Conservation (phyloP, 2,888 invertebrate genomes). For the Tuta absoluta region DNA sequence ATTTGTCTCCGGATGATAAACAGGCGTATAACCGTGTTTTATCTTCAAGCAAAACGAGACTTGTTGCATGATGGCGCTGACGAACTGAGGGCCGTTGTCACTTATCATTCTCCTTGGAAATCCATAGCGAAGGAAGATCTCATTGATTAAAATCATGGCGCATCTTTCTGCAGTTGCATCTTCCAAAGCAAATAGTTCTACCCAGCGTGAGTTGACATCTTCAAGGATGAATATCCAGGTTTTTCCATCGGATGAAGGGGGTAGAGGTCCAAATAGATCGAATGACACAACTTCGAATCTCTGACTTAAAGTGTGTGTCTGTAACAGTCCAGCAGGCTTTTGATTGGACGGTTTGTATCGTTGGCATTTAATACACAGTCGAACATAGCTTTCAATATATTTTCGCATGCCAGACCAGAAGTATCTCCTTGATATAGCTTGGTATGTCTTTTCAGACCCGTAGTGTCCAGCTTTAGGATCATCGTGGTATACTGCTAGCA, state of each 20-base stretch:
- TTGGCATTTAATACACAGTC: constrained; percentile 32
- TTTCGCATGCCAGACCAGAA: constrained; percentile 34
- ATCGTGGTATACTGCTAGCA: constrained; percentile 37
- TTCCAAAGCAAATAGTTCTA: constrained; percentile 46
- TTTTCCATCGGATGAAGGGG: constrained; percentile 16
- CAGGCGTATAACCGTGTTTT: constrained; percentile 38
- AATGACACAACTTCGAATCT: no score
- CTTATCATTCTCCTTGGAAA: constrained; percentile 31
- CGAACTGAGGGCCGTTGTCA: constrained; percentile 35
- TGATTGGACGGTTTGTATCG: constrained; percentile 33
- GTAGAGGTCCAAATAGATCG: constrained; percentile 36
- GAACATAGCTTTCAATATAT: constrained; percentile 29
- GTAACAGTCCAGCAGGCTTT: constrained; percentile 34
- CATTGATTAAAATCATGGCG: constrained; percentile 41
- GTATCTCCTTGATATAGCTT: constrained; percentile 24
- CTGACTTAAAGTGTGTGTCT: constrained; percentile 32
- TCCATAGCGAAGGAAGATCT: constrained; percentile 40
- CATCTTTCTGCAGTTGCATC: constrained; percentile 45
- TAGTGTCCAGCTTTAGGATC: constrained; percentile 41
- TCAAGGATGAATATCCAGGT: constrained; percentile 37
- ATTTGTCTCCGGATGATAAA: no score
- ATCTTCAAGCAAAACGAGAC: constrained; percentile 39
- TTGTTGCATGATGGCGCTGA: no score
- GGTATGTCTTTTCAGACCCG: constrained; percentile 27
- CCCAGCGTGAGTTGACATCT: constrained; percentile 35